Evolutionary conservation across 2,113 vertebrate genomes (phyloP).

Genomic region (Lathamus discolor): DNA sequence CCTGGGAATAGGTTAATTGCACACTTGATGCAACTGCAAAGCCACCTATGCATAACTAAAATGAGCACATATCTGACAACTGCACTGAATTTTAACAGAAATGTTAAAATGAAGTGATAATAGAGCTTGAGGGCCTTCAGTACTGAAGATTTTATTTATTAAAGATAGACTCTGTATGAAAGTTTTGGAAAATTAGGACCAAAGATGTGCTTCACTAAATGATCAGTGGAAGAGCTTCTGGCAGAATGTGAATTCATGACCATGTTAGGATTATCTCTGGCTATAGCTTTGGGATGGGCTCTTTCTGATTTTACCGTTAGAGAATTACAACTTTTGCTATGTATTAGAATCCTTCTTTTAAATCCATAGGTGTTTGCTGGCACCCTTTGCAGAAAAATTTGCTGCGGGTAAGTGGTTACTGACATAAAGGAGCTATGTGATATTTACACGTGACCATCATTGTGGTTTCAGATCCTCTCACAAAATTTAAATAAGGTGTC

Average conservation of each 20-base stretch:
- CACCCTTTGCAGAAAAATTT: neutral
- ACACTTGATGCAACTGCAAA: constrained; percentile 24
- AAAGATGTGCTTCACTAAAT: neutral
- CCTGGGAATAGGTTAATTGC: constrained; percentile 44
- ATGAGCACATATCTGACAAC: constrained; percentile 34
- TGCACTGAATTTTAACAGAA: constrained; percentile 22
- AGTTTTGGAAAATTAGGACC: neutral
- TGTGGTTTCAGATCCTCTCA: constrained; percentile 23
- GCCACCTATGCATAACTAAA: constrained; percentile 50
- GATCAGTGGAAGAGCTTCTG: neutral
- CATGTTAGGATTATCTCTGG: neutral
- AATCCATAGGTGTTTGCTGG: neutral
- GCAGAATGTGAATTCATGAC: neutral
- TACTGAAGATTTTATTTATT: neutral
- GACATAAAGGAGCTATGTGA: neutral
- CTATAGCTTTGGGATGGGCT: neutral
- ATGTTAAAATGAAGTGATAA: constrained; percentile 24
- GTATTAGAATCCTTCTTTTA: neutral
- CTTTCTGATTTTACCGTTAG: neutral
- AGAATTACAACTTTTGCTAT: neutral
- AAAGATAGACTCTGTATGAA: neutral
- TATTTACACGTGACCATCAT: neutral
- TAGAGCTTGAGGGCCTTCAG: neutral
- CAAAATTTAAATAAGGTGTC: constrained; percentile 45
- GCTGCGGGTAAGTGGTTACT: neutral